Evolutionary conservation across 2,113 vertebrate genomes (phyloP).

Genomic region (Taurulus bubalis): DNA sequence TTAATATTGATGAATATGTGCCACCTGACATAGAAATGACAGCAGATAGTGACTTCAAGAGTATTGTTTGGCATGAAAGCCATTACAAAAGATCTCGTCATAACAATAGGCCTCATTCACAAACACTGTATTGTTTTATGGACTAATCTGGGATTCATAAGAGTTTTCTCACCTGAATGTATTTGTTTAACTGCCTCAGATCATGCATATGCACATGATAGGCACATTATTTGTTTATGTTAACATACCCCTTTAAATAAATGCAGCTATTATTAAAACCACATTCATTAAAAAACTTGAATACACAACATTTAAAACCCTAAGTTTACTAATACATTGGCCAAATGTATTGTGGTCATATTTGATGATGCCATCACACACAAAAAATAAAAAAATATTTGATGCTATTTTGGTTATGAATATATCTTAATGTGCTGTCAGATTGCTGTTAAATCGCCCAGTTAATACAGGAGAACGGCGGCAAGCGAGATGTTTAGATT

Average conservation of each 20-base stretch:
- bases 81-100: constrained; percentile 26
- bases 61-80: constrained; percentile 1
- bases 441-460: too few species aligned
- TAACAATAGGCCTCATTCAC: constrained; percentile 11
- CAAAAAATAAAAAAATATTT: too few species aligned
- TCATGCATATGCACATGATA: background rate
- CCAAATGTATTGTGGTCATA: background rate
- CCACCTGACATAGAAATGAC: background rate
- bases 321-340: background rate
- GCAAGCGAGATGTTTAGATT: too few species aligned
- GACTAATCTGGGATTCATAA: background rate
- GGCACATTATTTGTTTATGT: too few species aligned
- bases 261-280: background rate
- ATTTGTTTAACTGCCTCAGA: too few species aligned
- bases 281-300: background rate
- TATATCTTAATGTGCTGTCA: too few species aligned
- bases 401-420: too few species aligned
- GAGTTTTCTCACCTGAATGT: background rate
- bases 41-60: background rate
- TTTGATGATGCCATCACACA: too few species aligned
- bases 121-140: background rate
- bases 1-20: background rate
- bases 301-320: too few species aligned
- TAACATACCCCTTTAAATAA: too few species aligned
- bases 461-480: too few species aligned